Conservation (phyloP, 2,888 invertebrate genomes). For the Perizoma flavofasciatum region DNA sequence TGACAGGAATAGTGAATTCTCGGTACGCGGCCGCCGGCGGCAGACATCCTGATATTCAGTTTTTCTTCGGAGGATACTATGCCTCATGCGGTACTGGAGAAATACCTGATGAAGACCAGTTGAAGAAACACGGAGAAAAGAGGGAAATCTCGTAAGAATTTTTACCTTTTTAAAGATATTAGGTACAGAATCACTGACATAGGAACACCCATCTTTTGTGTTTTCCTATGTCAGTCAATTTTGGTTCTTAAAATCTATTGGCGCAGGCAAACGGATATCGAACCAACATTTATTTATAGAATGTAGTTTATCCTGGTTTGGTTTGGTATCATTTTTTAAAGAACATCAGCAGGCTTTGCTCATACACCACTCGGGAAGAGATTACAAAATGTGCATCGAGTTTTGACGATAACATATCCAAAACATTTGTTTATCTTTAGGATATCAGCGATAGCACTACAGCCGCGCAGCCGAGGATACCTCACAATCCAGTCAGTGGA, state of each 20-base stretch:
- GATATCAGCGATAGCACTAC: conserved; percentile 85
- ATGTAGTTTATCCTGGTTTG: too few species aligned
- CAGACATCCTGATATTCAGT: conserved; percentile 86
- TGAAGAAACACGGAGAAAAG: conserved; percentile 46
- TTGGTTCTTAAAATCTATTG: too few species aligned
- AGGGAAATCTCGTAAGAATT: conserved; percentile 62
- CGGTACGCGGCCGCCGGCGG: conserved; percentile 84
- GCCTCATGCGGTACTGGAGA: conserved; percentile 84
- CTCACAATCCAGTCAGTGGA: conserved; percentile 86
- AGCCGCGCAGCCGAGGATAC: conserved; percentile 87
- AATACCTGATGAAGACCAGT: conserved; percentile 59
- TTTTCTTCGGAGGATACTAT: conserved; percentile 86
- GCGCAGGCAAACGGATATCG: too few species aligned
- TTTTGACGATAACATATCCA: too few species aligned
- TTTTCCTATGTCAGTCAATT: too few species aligned
- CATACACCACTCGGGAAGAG: too few species aligned
- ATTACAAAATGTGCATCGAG: too few species aligned
- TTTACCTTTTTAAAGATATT: background rate
- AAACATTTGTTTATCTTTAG: conserved; percentile 44
- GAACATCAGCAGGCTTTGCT: too few species aligned
- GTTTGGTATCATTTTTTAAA: too few species aligned
- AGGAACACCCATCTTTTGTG: too few species aligned
- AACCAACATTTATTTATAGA: too few species aligned
- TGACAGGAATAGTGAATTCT: conserved; percentile 86
- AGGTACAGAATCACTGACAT: too few species aligned